These are phyloP conservation scores for Trematomus loennbergii DNA, from an alignment of 2,113 vertebrate species.

Conservation along the genomic window DNA sequence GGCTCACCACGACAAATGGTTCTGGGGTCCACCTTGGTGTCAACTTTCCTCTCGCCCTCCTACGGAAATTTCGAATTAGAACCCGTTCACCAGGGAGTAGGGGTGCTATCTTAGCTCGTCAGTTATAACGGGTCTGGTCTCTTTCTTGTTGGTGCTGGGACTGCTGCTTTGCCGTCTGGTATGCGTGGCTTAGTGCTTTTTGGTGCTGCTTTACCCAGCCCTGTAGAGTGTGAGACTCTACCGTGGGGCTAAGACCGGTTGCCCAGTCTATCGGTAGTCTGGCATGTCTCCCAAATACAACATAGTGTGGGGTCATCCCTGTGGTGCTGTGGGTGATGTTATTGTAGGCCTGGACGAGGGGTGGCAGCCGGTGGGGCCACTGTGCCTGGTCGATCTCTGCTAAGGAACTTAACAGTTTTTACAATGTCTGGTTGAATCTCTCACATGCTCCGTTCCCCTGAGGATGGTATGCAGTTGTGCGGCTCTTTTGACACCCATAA, in stretches of 20 bases:
- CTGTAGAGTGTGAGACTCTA: neutral
- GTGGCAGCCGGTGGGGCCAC: neutral
- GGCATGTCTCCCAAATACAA: neutral
- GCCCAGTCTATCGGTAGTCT: neutral
- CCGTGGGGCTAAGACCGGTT: no score
- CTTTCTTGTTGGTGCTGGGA: no score
- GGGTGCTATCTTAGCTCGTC: neutral
- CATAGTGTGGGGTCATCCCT: neutral
- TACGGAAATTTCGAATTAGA: neutral
- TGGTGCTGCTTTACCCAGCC: neutral
- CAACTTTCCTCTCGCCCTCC: neutral
- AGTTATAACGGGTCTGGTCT: neutral
- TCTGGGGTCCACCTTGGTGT: neutral
- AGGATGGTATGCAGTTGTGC: neutral
- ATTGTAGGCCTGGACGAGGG: neutral
- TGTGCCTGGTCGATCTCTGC: neutral
- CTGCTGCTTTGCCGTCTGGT: neutral
- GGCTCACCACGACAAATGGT: neutral
- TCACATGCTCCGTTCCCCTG: neutral
- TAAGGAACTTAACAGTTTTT: neutral
- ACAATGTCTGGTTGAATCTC: neutral
- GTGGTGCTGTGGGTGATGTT: neutral
- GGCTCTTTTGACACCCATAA: constrained; percentile 15
- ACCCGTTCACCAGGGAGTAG: neutral
- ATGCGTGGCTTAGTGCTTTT: neutral